Evolutionary conservation across 2,888 invertebrate genomes (phyloP).

Genomic region (Trichogramma dendrolimi): DNA sequence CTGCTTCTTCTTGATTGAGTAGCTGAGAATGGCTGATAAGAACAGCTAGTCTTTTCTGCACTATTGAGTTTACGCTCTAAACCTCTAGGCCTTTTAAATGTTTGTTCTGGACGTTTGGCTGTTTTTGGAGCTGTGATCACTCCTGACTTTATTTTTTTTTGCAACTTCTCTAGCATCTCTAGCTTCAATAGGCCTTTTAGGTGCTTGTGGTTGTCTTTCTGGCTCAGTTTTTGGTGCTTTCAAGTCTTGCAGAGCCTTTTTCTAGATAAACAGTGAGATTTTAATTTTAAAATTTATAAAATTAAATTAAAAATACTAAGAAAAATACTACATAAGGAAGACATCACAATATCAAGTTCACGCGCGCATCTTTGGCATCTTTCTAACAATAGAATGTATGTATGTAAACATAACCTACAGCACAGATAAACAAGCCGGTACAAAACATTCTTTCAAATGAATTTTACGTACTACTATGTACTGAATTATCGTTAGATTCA

Average conservation of each 20-base stretch:
- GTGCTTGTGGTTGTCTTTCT: conserved; percentile 71
- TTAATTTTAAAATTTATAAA: conserved; percentile 1
- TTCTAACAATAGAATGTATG: too few relatives aligned
- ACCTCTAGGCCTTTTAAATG: conserved; percentile 84
- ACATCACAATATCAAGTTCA: too few relatives aligned
- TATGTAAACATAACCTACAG: too few relatives aligned
- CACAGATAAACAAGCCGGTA: too few relatives aligned
- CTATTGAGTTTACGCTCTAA: conserved; percentile 72
- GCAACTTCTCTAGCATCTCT: conserved; percentile 92
- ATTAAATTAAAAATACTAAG: not conserved
- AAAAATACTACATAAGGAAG: too few relatives aligned
- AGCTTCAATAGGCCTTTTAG: conserved; percentile 83
- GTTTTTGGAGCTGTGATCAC: conserved; percentile 83
- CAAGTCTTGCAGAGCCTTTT: conserved; percentile 74
- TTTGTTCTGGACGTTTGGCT: conserved; percentile 81
- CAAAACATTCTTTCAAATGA: too few relatives aligned
- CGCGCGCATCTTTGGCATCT: too few relatives aligned
- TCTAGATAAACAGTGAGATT: conserved; percentile 54
- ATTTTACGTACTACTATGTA: not conserved
- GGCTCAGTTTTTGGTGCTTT: conserved; percentile 87
- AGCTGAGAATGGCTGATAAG: conserved; percentile 89
- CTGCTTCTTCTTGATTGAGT: conserved; percentile 68
- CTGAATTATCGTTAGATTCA: too few relatives aligned
- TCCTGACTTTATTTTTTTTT: conserved; percentile 88
- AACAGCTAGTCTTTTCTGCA: conserved; percentile 71